Conservation (phyloP, 2,888 invertebrate species). For the Eumerus sabulonum region DNA sequence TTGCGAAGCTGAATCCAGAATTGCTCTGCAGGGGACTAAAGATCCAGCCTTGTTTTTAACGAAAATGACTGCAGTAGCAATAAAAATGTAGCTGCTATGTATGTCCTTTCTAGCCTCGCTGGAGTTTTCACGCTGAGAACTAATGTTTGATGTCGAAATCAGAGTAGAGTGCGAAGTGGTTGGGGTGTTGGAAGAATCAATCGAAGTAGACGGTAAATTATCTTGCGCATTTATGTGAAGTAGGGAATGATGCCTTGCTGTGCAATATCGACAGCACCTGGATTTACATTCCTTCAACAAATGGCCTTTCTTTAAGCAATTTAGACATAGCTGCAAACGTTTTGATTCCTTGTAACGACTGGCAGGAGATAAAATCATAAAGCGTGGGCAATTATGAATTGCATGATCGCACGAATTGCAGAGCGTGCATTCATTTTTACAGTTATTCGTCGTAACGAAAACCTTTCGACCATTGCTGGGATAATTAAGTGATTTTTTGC, state of each 20-base stretch:
- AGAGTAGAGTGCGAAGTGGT: neutral
- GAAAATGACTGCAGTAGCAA: conserved; percentile 11
- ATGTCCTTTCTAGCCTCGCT: neutral
- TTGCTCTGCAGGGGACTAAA: conserved; percentile 5
- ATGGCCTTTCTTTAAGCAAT: neutral
- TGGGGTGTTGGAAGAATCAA: neutral
- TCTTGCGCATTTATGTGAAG: conserved; percentile 9
- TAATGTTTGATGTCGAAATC: conserved; percentile 3
- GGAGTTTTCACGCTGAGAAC: neutral
- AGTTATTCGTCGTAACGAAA: conserved; percentile 6
- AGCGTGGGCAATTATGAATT: conserved; percentile 9
- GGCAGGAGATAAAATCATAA: conserved; percentile 8
- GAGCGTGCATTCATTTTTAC: neutral
- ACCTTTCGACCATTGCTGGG: neutral
- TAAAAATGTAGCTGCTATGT: conserved; percentile 4
- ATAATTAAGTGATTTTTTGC: conserved; percentile 10
- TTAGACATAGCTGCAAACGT: neutral
- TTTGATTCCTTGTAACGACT: neutral
- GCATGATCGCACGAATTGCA: conserved; percentile 12
- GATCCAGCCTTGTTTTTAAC: conserved; percentile 14
- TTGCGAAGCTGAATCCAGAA: conserved; percentile 24
- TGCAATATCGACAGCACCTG: conserved; percentile 9
- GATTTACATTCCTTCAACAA: conserved; percentile 11
- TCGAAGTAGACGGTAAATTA: too few species aligned
- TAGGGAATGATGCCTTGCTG: conserved; percentile 6